Conservation (phyloP, 2,888 invertebrate genomes). For the Cremastinae sp. region DNA sequence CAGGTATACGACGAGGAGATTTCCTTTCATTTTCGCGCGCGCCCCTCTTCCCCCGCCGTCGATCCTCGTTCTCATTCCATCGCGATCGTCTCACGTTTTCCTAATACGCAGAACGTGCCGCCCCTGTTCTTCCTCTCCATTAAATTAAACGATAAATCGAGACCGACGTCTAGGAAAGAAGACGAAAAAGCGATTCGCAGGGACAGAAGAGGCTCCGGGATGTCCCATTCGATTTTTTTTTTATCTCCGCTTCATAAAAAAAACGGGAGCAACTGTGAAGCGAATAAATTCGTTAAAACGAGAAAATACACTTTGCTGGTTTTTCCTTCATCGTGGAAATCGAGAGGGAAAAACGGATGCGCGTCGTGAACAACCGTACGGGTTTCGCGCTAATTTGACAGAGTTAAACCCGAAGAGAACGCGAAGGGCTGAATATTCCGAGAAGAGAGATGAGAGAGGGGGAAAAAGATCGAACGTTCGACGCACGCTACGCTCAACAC, state of each 20-base stretch:
- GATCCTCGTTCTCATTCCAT: no score
- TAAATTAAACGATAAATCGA: conserved; percentile 51
- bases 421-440: no score
- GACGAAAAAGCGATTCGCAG: no score
- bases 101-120: conserved; percentile 37
- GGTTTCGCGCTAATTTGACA: conserved; percentile 67
- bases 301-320: conserved; percentile 43
- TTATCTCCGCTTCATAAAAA: no score
- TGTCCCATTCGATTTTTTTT: no score
- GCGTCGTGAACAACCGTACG: conserved; percentile 38
- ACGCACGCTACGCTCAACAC: not conserved
- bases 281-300: conserved; percentile 27
- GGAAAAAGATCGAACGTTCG: conserved; percentile 4
- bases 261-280: conserved; percentile 56
- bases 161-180: not conserved
- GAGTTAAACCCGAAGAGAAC: conserved; percentile 41
- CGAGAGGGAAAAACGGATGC: conserved; percentile 44
- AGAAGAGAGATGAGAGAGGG: not conserved
- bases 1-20: conserved; percentile 10
- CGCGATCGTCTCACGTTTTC: conserved; percentile 26
- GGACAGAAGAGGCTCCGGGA: no score
- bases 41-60: conserved; percentile 42
- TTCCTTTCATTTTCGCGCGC: no score
- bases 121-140: conserved; percentile 36
- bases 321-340: no score